Evolutionary conservation across 2,888 invertebrate genomes (phyloP), one percentile per base, ranked within the genome.

Genomic region (Chirona hameri): DNA sequence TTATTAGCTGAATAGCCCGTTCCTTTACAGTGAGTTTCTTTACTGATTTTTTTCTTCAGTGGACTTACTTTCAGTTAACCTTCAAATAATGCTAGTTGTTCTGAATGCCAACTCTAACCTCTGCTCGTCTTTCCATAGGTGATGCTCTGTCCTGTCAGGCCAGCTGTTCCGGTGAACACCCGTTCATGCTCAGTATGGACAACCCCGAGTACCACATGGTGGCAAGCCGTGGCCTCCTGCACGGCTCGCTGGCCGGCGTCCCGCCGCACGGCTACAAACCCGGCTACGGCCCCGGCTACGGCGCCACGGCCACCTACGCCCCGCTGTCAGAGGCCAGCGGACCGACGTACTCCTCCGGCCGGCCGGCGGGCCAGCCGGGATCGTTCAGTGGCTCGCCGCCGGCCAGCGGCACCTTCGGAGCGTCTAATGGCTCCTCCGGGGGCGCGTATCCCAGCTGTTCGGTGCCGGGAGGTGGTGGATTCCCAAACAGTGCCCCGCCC

Each of bases 191-290:
- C 27, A 86, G 87, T n/a, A 86, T 97, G 82, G 97, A 97, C 87
- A 97, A 97, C 89, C 96, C 97, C 0, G 97, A 97, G 88, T 97
- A 97, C 88, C 85, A 85, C 82, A 82, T 84, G 60, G 83, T 84
- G 84, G 84, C 84, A 69, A 72, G 82, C 81, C 82, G 83, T 4
- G 83, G 83, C 48, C 81, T 83, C 69, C 82, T 84, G 83, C 81
- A 82, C 80, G 79, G 82, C 55, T 82, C 84, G 18, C 80, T 65
- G n/a, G 84, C 65, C 81, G 39, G 65, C 65, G n/a, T 69, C 27
- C 48, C 31, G 60, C 46, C 21, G 29, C 69, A 24, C 76, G 76
- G 76, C 39, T 76, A 39, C 76, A n/a, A 12, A 27, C 29, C 69
- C 69, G 76, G 39, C 76, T 39, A 39, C 76, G 76, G 46, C 39